phyloP scores from a whole-genome alignment of 64 coral and sea anemone species.

The Montipora foliosa region DNA sequence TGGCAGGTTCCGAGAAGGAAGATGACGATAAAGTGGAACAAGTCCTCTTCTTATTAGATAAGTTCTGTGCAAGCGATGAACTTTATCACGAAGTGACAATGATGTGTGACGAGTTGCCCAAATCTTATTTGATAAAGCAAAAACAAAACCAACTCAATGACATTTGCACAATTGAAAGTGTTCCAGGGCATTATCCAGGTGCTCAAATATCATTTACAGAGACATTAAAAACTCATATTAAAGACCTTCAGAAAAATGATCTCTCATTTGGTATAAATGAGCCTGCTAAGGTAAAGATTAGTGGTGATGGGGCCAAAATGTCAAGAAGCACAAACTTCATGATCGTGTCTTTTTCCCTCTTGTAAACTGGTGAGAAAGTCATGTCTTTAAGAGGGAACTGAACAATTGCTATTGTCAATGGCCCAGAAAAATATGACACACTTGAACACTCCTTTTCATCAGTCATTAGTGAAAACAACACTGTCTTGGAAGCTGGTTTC shows the following conservation, averaged over 20 bases:
- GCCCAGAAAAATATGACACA: constrained; percentile 56
- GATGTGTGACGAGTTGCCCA: no score
- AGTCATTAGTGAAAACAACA: constrained; percentile 46
- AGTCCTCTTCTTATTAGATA: not conserved
- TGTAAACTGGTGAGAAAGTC: constrained; percentile 38
- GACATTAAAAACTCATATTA: not conserved
- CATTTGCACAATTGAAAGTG: not conserved
- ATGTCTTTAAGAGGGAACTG: constrained; percentile 65
- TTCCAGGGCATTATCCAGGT: not conserved
- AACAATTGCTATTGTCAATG: constrained; percentile 73
- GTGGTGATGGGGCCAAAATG: constrained; percentile 68
- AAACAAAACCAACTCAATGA: not conserved
- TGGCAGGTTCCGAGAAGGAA: no score
- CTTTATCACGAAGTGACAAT: no score
- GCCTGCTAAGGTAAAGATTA: constrained; percentile 52
- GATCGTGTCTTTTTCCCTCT: constrained; percentile 52
- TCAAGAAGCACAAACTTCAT: constrained; percentile 55
- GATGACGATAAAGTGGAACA: not conserved
- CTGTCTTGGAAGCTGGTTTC: constrained; percentile 22
- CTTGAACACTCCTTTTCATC: constrained; percentile 4
- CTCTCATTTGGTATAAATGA: no score
- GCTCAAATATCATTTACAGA: not conserved
- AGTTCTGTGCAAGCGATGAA: no score
- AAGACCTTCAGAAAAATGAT: not conserved
- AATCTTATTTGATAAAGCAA: not conserved